Conservation (phyloP, 1,140 invertebrate genomes). For the Tenebrio molitor region DNA sequence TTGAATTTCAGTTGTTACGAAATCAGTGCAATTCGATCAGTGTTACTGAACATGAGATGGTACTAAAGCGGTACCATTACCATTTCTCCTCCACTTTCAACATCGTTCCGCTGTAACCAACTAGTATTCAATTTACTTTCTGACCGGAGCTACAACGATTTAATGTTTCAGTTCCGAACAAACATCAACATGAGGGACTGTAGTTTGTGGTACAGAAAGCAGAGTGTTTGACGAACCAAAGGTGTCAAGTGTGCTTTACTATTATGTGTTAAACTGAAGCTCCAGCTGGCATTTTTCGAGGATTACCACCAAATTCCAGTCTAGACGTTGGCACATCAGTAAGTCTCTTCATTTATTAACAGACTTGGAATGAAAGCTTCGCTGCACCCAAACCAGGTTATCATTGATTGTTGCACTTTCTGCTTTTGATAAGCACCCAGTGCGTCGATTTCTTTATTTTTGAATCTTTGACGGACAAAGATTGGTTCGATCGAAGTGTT, state of each 20-base stretch:
- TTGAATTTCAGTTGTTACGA: conserved; percentile 1
- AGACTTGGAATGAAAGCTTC: no score
- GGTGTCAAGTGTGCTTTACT: not conserved
- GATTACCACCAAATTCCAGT: not conserved
- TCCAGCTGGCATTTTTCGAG: not conserved
- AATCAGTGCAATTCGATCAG: conserved; percentile 11
- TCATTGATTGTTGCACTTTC: not conserved
- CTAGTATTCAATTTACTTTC: conserved; percentile 45
- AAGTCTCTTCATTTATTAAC: not conserved
- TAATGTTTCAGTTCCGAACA: conserved; percentile 3
- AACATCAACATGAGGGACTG: conserved; percentile 16
- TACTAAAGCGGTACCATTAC: conserved; percentile 45
- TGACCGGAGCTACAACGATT: conserved; percentile 1
- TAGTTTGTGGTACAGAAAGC: conserved; percentile 13
- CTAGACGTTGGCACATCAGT: not conserved
- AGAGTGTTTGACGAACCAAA: not conserved
- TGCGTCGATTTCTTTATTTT: no score
- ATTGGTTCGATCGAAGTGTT: no score
- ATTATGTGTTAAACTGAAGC: conserved; percentile 20
- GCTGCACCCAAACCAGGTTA: not conserved
- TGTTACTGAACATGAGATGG: conserved; percentile 40
- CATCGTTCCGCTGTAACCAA: conserved; percentile 41
- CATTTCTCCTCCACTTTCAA: conserved; percentile 47
- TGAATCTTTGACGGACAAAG: not conserved
- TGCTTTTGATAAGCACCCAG: no score